Base-by-base conservation (phyloP, 2,888 invertebrate genomes). In the Notocelia uddmanniana region DNA sequence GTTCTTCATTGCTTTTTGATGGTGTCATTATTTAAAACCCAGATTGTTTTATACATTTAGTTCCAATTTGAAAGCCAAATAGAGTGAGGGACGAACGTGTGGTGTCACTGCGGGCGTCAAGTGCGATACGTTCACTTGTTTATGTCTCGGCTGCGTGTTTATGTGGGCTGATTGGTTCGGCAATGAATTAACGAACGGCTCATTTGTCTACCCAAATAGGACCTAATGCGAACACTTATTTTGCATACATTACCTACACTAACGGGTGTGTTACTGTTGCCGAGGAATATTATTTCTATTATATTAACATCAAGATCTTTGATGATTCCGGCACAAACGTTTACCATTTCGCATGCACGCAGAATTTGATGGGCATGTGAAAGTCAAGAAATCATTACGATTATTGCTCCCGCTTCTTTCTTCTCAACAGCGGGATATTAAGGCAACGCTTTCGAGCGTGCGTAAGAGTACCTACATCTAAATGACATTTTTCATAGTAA, bases 21-120 rank as follows among this genome's bases (percentile, higher is more conserved):
- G 80, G 84, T 78, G 77, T 83, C 84, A 85, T 85, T 85, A 86
- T 87, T 84, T 85, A 85, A 86, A 88, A 76, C 80, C 79, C 72
- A 74, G 62, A 74, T 80, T 85, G 64, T 74, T 86, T 84, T 83
- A 85, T 82, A 81, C 80, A 81, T 84, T 81, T 80, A n/a, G 80
- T 83, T 79, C 83, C 73, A 80, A 83, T 80, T 83, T 83, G 80
- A 83, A 83, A 78, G 75, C 74, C 77, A 76, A 79, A 76, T 76
- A 75, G 76, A 78, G 76, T 71, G 77, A 76, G 79, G 80, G 79
- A 77, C 80, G 79, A 79, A 78, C 79, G 68, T 57, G 75, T 74
- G 75, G 76, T 80, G 83, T 83, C 88, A 83, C 79, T 81, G 81
- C 81, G 85, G 73, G 85, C 81, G 80, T 76, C 81, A 79, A 78